Conservation (phyloP, 2,888 invertebrate species). For the Conchocele bisecta region DNA sequence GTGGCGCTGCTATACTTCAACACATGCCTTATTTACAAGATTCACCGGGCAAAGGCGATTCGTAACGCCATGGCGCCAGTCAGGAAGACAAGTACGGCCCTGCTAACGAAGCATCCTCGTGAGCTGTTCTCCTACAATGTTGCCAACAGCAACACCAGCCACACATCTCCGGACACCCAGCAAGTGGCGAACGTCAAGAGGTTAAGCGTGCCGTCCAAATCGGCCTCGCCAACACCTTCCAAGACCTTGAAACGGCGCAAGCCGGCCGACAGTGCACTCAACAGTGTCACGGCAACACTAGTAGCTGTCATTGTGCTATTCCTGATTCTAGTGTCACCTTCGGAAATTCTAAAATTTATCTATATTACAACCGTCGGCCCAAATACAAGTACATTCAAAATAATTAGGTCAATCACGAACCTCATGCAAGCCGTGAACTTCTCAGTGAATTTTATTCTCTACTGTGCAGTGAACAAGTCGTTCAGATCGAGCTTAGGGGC, state of each 20-base stretch:
- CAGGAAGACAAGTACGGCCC: slow-evolving; percentile 44
- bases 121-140: slow-evolving; percentile 52
- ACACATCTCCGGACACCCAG: not conserved
- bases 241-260: slow-evolving; percentile 42
- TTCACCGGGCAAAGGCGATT: slow-evolving; percentile 69
- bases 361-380: slow-evolving; percentile 55
- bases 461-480: slow-evolving; percentile 96
- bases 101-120: slow-evolving; percentile 46
- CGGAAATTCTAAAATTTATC: slow-evolving; percentile 78
- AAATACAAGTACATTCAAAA: slow-evolving; percentile 48
- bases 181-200: too few relatives aligned
- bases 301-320: slow-evolving; percentile 79
- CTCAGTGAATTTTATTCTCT: slow-evolving; percentile 92
- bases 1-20: slow-evolving; percentile 78
- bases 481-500: slow-evolving; percentile 86
- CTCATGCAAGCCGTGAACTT: slow-evolving; percentile 80
- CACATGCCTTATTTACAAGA: slow-evolving; percentile 74
- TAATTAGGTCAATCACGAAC: slow-evolving; percentile 71
- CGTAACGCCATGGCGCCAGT: slow-evolving; percentile 72
- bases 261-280: slow-evolving; percentile 74
- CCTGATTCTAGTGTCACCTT: slow-evolving; percentile 79
- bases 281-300: slow-evolving; percentile 79
- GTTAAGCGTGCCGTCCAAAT: too few relatives aligned
- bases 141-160: slow-evolving; percentile 2
- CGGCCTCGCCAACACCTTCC: not conserved